Evolutionary conservation across 2,888 invertebrate species (phyloP), one percentile per base, ranked within the genome.

Genomic region (Aethes cnicana): DNA sequence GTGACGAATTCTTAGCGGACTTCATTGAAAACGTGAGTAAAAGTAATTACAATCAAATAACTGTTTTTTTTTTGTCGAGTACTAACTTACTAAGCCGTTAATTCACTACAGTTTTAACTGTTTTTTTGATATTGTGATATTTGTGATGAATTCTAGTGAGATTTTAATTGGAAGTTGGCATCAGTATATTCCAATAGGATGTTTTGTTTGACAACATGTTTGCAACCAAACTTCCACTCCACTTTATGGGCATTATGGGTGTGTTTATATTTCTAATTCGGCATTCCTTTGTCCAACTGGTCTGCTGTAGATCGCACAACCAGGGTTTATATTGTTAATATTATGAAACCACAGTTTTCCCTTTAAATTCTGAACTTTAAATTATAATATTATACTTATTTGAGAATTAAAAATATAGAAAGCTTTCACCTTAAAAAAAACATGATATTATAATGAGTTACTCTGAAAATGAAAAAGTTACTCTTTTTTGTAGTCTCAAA

Each of bases 1-100:
- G 74, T 69, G 74, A 74, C 68, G 72, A 71, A 64, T 61, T 58
- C 50, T 56, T 58, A 68, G 68, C 68, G 66, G 55, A 46, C 56
- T 60, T 71, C 67, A 70, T 70, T 59, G 64, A 68, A 74, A 84
- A 81, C 72, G 85, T 86, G 67, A 87, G 85, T 86, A 84, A 80
- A 81, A 82, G 77, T 81, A 71, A 64, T 61, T 28, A 28, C 52
- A 46, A 52, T 52, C 63, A 64, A 69, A 63, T 82, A 80, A 80
- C 82, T 81, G 83, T 84, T 57, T 53, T 72, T 59, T 12, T 23
- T n/a, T n/a, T n/a, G n/a, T n/a, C n/a, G n/a, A n/a, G n/a, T n/a
- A n/a, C n/a, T 16, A 18, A 18, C 5, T 26, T 26, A 20, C 26
- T 16, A 35, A 35, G 42, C 28, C 17, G 7, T 30, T 49, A 42